Conservation (phyloP, 1,140 invertebrate species). For the Drosophila virilis region DNA sequence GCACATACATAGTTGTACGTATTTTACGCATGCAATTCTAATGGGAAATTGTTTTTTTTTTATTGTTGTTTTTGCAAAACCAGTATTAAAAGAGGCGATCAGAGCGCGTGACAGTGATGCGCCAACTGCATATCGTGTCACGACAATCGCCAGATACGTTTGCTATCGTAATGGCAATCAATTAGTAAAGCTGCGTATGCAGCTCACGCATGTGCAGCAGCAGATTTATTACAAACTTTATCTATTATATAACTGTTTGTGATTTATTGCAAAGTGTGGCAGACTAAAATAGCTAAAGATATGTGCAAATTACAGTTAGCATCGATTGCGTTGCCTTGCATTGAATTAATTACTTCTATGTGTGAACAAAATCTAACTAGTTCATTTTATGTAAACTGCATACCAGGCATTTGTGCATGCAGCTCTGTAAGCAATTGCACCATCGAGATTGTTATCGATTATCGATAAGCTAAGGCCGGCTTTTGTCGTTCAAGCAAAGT, state of each 20-base stretch:
- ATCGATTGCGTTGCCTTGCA: too few relatives aligned
- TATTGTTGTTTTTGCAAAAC: conserved; percentile 49
- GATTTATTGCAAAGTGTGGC: not conserved
- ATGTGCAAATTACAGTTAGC: too few relatives aligned
- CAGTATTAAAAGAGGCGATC: conserved; percentile 38
- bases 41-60: conserved; percentile 51
- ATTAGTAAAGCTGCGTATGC: not conserved
- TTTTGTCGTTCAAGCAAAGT: not conserved
- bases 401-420: not conserved
- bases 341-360: too few relatives aligned
- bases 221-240: too few relatives aligned
- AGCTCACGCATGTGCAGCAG: not conserved
- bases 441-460: conserved; percentile 3
- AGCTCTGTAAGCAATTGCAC: not conserved
- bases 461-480: not conserved
- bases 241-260: too few relatives aligned
- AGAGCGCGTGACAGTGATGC: conserved; percentile 43
- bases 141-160: not conserved
- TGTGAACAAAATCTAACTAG: not conserved
- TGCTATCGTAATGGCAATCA: too few relatives aligned
- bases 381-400: not conserved
- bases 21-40: conserved; percentile 74
- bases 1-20: conserved; percentile 21
- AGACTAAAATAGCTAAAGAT: not conserved
- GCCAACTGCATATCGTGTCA: conserved; percentile 1